Base-by-base conservation (phyloP, 2,113 vertebrate species). In the Phalacrocorax aristotelis region DNA sequence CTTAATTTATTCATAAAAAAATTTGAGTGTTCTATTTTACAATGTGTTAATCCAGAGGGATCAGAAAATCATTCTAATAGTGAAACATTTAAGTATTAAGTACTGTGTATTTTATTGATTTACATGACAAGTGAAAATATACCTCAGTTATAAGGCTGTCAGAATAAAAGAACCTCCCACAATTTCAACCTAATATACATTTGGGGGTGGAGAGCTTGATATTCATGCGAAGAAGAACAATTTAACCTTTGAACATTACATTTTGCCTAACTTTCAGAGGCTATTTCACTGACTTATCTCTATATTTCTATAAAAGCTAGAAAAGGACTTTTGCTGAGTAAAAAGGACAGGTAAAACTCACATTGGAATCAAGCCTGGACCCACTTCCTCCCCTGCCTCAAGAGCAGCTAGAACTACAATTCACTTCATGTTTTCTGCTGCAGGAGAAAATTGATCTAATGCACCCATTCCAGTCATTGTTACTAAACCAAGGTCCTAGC, bases 51-150 rank as follows among this genome's bases (percentile, higher is more conserved):
- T 96, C 85, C 92, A 69, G 95, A 95, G 75, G 93, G 93, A 96
- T 90, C 85, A 65, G 77, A 79, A 96, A 95, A 93, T 97, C 8
- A 87, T 96, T 70, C 90, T 97, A 95, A 97, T 95, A 96, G 93
- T 92, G 94, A 97, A 97, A 96, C 91, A 95, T 96, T 97, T 94
- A 97, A 96, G 75, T 96, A 96, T 97, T 96, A 96, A 97, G 89
- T 97, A 95, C 94, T 48, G 79, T 97, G 89, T 96, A 91, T 95
- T 92, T 97, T 97, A 97, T 97, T 97, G 96, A 97, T 98, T 92
- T 97, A 95, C 70, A 87, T 97, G 97, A 97, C 94, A 97, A 94
- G 95, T 93, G 77, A 96, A 97, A 97, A 97, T 97, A 97, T 90
- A 92, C 83, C 83, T 87, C 77, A 95, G 90, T 96, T 96, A 58